phyloP scores from a whole-genome alignment of 1,140 invertebrate species.

The Melitaea cinxia region DNA sequence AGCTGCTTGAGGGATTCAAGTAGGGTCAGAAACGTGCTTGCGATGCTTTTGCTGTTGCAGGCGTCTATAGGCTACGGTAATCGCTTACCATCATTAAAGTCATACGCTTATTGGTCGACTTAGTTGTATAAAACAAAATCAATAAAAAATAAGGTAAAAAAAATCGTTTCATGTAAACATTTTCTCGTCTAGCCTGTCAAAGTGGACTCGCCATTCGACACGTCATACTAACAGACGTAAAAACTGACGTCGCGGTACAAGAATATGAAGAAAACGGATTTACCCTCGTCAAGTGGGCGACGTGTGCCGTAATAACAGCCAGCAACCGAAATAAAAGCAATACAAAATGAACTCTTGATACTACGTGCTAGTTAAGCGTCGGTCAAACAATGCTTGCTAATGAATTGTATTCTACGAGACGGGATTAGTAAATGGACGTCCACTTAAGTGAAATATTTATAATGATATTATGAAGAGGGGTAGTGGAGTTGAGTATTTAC shows the following conservation, averaged over 20 bases:
- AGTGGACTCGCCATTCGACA: slow-evolving; percentile 38
- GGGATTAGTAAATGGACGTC: background rate
- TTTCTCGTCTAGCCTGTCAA: slow-evolving; percentile 37
- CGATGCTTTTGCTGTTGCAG: too few relatives aligned
- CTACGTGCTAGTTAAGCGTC: slow-evolving; percentile 3
- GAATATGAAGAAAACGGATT: slow-evolving; percentile 70
- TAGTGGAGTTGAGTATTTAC: too few relatives aligned
- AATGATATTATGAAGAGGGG: too few relatives aligned
- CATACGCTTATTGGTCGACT: too few relatives aligned
- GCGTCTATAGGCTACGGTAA: too few relatives aligned
- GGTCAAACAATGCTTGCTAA: slow-evolving; percentile 6
- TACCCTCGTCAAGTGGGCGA: slow-evolving; percentile 62
- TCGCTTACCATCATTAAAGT: too few relatives aligned
- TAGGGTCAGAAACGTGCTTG: too few relatives aligned
- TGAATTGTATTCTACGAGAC: slow-evolving; percentile 1
- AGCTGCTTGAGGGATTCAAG: too few relatives aligned
- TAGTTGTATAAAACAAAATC: background rate
- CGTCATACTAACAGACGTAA: slow-evolving; percentile 58
- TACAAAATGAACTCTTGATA: slow-evolving; percentile 34
- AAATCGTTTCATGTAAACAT: background rate
- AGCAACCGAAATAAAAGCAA: slow-evolving; percentile 58
- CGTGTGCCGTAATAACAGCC: slow-evolving; percentile 62
- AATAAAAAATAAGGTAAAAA: background rate
- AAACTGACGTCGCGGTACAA: slow-evolving; percentile 62
- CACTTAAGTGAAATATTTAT: too few relatives aligned